Evolutionary conservation across 2,797 vertebrate genomes (phyloP), one percentile per base, ranked within the genome.

Genomic region (Euphonia xanthogaster): DNA sequence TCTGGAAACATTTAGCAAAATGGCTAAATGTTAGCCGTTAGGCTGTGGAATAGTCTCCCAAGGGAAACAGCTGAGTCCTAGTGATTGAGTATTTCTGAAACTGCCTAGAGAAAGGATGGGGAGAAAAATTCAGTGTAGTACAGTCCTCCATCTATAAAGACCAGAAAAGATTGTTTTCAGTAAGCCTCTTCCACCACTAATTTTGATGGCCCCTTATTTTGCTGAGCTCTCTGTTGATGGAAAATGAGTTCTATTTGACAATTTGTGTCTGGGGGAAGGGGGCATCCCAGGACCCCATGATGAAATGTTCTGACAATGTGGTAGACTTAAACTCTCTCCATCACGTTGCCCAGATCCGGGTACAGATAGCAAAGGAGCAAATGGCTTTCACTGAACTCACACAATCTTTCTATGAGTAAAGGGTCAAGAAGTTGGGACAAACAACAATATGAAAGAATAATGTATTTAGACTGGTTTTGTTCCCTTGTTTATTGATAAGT

Each of bases 1-100:
- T 92, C 93, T 97, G 95, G 92, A 94, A 97, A 82, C 90, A 73
- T 61, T 97, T 96, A 95, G 57, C 71, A 79, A 70, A 95, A 93
- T 73, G 37, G 37, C 28, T 93, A 80, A 76, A 47, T 86, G 9
- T 31, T 33, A 68, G 24, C 72, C 92, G 88, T 86, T 88, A 93
- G 23, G 31, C 62, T 66, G 47, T 66, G 55, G 73, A 86, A 94
- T 92, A 70, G 65, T 24, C 44, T 94, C 76, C 40, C 47, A 23
- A 50, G 68, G 79, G 94, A 86, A 86, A 55, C 0, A 1, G 50
- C 40, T 75, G 65, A 96, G 79, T 18, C 8, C 8, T 25, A 55
- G n/a, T 74, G 89, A 92, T 44, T 74, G 61, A 68, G 17, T 61
- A 58, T 78, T 93, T 94, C 70, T 66, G 60, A 86, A 94, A 73